Percentiles rank a stretch among this genome's conserved stretches.
Conservation (phyloP, 2,113 vertebrate genomes). For the Toxotes chatareus region DNA sequence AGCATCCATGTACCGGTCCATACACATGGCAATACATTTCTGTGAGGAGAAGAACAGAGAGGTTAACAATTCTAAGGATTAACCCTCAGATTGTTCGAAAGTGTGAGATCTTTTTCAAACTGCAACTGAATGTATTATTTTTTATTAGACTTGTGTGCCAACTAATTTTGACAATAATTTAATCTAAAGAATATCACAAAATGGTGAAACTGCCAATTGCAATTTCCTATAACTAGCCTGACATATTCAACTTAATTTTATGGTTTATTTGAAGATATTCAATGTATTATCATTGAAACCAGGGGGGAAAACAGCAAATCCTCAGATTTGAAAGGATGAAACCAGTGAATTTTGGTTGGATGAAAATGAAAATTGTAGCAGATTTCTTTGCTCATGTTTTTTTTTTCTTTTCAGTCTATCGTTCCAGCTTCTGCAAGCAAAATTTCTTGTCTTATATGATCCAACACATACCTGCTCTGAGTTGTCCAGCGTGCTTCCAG, state of each 20-base stretch:
- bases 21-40: conserved; percentile 99
- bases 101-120: neutral
- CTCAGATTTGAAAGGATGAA: neutral
- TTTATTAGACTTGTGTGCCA: too few relatives aligned
- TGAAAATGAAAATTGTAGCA: neutral
- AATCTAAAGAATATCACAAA: too few relatives aligned
- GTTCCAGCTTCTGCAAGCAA: neutral
- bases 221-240: neutral
- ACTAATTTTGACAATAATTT: too few relatives aligned
- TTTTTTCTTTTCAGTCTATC: neutral
- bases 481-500: conserved; percentile 93
- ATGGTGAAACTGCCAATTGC: too few relatives aligned
- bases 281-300: neutral
- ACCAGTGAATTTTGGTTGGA: neutral
- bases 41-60: conserved; percentile 51
- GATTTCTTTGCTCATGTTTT: too few relatives aligned
- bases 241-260: neutral
- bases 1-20: conserved; percentile 98
- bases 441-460: neutral
- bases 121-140: neutral
- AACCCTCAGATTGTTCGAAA: neutral
- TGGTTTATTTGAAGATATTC: too few relatives aligned
- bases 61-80: neutral
- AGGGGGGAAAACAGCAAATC: neutral
- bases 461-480: conserved; percentile 90